These are phyloP conservation scores for Zoanthus gigantus DNA, from an alignment of 92 coral and sea anemone species.

Conservation along the genomic window DNA sequence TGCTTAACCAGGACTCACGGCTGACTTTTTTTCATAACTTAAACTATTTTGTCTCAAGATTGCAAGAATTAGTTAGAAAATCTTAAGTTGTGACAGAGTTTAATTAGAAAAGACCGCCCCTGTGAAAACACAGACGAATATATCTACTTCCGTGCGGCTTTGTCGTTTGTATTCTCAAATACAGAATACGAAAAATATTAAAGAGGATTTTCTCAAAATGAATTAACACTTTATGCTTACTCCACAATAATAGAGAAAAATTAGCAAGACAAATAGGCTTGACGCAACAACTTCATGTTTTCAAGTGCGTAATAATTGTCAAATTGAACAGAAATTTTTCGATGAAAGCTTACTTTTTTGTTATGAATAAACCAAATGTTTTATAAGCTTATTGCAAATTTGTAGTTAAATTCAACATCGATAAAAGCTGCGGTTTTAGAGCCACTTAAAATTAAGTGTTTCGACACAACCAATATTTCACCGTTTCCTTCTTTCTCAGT, in stretches of 20 bases:
- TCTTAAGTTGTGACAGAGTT: slow-evolving; percentile 31
- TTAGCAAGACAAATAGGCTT: neutral
- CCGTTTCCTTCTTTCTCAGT: neutral
- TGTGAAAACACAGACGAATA: slow-evolving; percentile 34
- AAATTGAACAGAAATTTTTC: neutral
- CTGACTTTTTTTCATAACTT: neutral
- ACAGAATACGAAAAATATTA: slow-evolving; percentile 24
- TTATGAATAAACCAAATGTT: neutral
- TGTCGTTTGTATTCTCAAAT: slow-evolving; percentile 19
- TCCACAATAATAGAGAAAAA: neutral
- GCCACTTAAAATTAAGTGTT: slow-evolving; percentile 47
- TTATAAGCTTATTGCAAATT: slow-evolving; percentile 12
- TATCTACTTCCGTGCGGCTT: slow-evolving; percentile 47
- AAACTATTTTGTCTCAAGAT: slow-evolving; percentile 18
- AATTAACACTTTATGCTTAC: slow-evolving; percentile 29
- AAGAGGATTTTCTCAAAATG: slow-evolving; percentile 19
- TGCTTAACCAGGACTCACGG: slow-evolving; percentile 4
- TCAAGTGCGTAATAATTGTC: neutral
- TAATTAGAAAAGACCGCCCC: slow-evolving; percentile 46
- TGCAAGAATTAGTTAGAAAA: slow-evolving; percentile 4
- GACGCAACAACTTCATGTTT: neutral
- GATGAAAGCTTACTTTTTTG: slow-evolving; percentile 1
- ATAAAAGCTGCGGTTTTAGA: slow-evolving; percentile 38
- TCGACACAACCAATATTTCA: slow-evolving; percentile 8
- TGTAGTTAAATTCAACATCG: slow-evolving; percentile 42